Base-by-base conservation (phyloP, 2,797 vertebrate species). In the Percopsis omiscomaycus region DNA sequence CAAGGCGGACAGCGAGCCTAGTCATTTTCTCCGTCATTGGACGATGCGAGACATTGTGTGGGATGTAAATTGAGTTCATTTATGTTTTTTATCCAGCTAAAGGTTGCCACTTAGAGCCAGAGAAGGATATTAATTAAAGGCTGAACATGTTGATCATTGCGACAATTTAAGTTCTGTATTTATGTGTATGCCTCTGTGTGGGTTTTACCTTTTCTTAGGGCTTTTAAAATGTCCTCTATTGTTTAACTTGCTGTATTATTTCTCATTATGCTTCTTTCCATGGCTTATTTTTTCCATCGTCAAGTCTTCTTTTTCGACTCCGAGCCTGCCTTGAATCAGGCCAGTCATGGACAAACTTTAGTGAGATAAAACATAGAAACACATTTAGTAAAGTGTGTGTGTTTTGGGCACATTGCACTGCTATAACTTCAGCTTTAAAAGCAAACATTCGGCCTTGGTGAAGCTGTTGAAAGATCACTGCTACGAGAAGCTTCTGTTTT, bases 111-210 rank as follows among this genome's bases (percentile, higher is more conserved):
- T 52, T 54, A 73, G 51, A 79, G 61, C 42, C 55, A 73, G 52
- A 55, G 68, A 62, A 71, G 69, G 60, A 59, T n/a, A 12, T 77
- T 73, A 73, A 80, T 77, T 67, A 76, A 71, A 74, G 46, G 27
- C 16, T 52, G 45, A 74, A 77, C 63, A 11, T n/a, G 47, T 61
- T 55, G 66, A 66, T 51, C 69, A 42, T 29, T 28, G 1, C 28
- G 52, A 37, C 66, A 42, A 63, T 46, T 56, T 2, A 2, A 4
- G 55, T 11, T 53, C 27, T 6, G 28, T 48, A 52, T 37, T 61
- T n/a, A 14, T 61, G 10, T 62, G 13, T 27, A 61, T 50, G 30
- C 63, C 28, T 61, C 15, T 67, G 53, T 48, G 50, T 32, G 52
- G 58, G 47, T 55, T 50, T 69, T 57, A 9, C 14, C 12, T 49